Evolutionary conservation across 2,888 invertebrate species (phyloP), one percentile per base, ranked within the genome.

Genomic region (Lithophane semibrunnea): DNA sequence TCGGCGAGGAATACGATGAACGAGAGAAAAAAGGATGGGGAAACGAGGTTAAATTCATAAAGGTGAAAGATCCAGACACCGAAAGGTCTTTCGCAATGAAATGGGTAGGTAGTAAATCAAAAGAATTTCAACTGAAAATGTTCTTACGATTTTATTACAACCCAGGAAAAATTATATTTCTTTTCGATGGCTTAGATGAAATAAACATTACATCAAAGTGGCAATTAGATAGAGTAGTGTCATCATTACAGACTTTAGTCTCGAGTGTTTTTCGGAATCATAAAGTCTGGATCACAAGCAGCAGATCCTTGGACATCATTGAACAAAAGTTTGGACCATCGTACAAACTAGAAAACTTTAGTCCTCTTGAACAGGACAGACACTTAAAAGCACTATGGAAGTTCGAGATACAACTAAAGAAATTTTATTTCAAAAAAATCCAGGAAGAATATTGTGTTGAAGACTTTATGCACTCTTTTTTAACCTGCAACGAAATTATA

Each of bases 261-360:
- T 37, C 4, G 37, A 37, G 37, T 37, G 4, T 37, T 37, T 37
- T 21, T n/a, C 42, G 13, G 4, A 67, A 61, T 44, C 75, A 78
- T 16, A 86, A 79, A 65, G 60, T 60, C 13, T 84, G 86, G 88
- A 79, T 89, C 10, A 86, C 88, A 10, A 85, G 83, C 42, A 85
- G 83, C 42, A 75, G 88, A 12, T 75, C 84, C 0, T 83, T 85
- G n/a, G 78, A 84, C 24, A 54, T 73, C 42, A 65, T 84, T 12
- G 70, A 81, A 67, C 3, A 16, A 18, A 63, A 66, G 29, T 78
- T 84, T 3, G 80, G 82, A n/a, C 58, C 47, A 18, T 69, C 76
- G 2, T 77, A 81, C 12, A 66, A 74, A 44, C 16, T 86, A 13
- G 79, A 78, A 66, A 74, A 79, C n/a, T 74, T 86, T 13, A 63